A percentile compares a stretch with the other conserved stretches of the same genome.
These are phyloP conservation scores for Drymodes brunneopygia DNA, from an alignment of 2,113 vertebrate species.

Conservation along the genomic window DNA sequence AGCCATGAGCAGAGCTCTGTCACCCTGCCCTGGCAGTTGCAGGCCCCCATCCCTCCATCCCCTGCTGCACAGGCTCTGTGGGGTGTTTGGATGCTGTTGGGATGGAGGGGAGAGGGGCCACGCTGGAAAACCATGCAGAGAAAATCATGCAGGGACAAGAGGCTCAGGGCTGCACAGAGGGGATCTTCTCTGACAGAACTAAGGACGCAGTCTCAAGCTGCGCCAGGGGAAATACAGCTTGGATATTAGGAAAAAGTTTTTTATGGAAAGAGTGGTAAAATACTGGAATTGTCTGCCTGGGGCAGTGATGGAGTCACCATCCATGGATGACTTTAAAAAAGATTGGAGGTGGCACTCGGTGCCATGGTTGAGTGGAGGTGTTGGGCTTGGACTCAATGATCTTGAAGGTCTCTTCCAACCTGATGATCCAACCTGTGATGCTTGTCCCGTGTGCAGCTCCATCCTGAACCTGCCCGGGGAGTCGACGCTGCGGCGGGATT, in stretches of 20 bases:
- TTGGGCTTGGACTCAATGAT: too few relatives aligned
- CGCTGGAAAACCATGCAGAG: accelerated
- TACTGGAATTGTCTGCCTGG: too few relatives aligned
- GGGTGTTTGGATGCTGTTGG: accelerated
- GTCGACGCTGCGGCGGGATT: slow-evolving; percentile 92
- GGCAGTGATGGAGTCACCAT: too few relatives aligned
- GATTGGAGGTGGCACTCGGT: too few relatives aligned
- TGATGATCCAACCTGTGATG: not conserved
- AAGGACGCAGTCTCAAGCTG: too few relatives aligned
- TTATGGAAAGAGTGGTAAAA: too few relatives aligned
- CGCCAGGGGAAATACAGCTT: too few relatives aligned
- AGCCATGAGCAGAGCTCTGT: not conserved
- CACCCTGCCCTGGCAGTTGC: not conserved
- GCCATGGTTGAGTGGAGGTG: too few relatives aligned
- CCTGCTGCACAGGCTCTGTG: accelerated
- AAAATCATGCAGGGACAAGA: accelerated
- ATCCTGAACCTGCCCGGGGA: slow-evolving; percentile 96
- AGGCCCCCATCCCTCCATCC: not conserved
- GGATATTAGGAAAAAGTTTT: too few relatives aligned
- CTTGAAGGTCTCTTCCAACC: too few relatives aligned
- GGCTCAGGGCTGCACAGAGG: not conserved
- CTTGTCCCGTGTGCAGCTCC: slow-evolving; percentile 73
- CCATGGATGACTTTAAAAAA: too few relatives aligned
- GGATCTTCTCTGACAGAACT: not conserved
- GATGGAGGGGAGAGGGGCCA: not conserved